A percentile compares a stretch with the other conserved stretches of the same genome.
Conservation (phyloP, 2,797 vertebrate genomes). For the Dendrocincla fuliginosa region DNA sequence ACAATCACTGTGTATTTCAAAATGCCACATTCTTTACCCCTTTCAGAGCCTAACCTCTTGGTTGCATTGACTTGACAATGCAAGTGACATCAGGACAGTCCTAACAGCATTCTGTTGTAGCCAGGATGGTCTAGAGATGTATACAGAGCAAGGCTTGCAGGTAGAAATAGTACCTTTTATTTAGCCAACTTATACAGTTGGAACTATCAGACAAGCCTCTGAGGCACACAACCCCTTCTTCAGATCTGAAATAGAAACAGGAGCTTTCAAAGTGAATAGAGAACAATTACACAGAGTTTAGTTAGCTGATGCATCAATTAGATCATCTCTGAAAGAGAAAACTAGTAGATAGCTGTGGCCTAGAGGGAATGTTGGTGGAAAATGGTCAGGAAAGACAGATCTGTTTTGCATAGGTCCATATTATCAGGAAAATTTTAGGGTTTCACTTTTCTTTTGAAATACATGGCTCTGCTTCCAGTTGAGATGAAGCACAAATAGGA, state of each 20-base stretch:
- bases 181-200: neutral
- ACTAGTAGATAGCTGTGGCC: neutral
- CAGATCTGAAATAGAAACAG: conserved; percentile 11
- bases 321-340: neutral
- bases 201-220: neutral
- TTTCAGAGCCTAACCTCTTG: neutral
- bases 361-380: neutral
- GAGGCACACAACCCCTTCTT: neutral
- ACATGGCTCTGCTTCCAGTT: neutral
- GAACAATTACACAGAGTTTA: neutral
- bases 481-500: neutral
- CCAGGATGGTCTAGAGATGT: neutral
- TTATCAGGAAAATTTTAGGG: neutral
- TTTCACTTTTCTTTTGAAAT: neutral
- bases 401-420: neutral
- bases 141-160: neutral
- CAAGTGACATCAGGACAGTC: neutral
- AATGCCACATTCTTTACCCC: neutral
- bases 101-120: neutral
- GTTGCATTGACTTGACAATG: neutral
- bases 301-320: neutral
- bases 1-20: neutral
- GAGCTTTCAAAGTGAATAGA: neutral
- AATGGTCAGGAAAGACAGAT: neutral
- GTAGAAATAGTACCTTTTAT: neutral